Evolutionary conservation across 2,888 invertebrate genomes (phyloP), one percentile per base, ranked within the genome.

Genomic region (Eumacrocentrus americanus): DNA sequence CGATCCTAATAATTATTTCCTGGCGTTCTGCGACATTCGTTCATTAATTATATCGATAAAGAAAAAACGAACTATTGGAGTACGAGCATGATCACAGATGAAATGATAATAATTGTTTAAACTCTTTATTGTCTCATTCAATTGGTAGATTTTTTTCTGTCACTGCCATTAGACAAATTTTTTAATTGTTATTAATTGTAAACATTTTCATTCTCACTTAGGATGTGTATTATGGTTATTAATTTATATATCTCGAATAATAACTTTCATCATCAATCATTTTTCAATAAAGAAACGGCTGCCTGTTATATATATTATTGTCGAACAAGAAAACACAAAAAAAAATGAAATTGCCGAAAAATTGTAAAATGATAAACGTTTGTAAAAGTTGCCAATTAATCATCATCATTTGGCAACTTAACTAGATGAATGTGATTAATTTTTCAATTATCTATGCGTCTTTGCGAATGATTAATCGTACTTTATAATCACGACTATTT

Each of bases 161-260:
- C 75, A 76, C 76, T 76, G 76, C 75, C 75, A 75, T 65, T 72
- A 68, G 66, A 68, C 55, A 61, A 67, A 67, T 67, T 67, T 44
- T 54, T 67, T 61, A 64, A 56, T 67, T 67, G 67, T 67, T 66
- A 60, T 61, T 6, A 50, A 58, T 63, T 60, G 20, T 29, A 42
- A 22, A 50, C 7, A 50, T 22, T 52, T 67, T 66, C 58, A 57
- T 64, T 67, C 23, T 59, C 55, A 58, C 62, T 66, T 64, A 57
- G 58, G 29, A 20, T 48, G 44, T 61, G 60, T 60, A 61, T 25
- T 59, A 66, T 53, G 60, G 62, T 67, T 63, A 64, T 63, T 67
- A 60, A 61, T 64, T 66, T 56, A 51, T 22, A 64, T 56, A 60
- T 57, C 44, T 61, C 54, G 12, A 51, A 50, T 51, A 23, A 54